Conservation (phyloP, 2,888 invertebrate genomes). For the Drosophila buzzatii region DNA sequence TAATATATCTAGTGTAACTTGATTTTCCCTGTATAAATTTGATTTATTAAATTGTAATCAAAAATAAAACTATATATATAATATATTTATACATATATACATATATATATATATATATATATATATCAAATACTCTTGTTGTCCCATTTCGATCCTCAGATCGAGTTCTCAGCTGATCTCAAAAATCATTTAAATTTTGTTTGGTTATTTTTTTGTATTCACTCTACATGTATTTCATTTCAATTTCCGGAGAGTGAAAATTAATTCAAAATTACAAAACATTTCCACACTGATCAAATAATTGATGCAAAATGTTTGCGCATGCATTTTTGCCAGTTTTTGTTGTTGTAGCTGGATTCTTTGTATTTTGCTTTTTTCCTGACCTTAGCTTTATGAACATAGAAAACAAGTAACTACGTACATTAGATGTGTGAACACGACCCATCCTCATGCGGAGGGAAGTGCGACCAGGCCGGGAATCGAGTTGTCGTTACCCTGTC, state of each 20-base stretch:
- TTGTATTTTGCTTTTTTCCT: slow-evolving; percentile 23
- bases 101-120: not conserved
- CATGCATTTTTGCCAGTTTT: slow-evolving; percentile 45
- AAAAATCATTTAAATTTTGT: not conserved
- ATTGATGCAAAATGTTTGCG: slow-evolving; percentile 66
- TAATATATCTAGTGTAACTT: not conserved
- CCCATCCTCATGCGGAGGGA: slow-evolving; percentile 53
- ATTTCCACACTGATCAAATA: slow-evolving; percentile 64
- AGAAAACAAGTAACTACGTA: slow-evolving; percentile 66
- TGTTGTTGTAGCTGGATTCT: slow-evolving; percentile 13
- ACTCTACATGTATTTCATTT: not conserved
- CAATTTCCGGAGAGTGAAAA: not conserved
- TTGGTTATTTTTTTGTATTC: not conserved
- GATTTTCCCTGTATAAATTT: not conserved
- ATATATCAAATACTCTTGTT: not conserved
- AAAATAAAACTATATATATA: not conserved
- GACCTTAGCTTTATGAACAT: slow-evolving; percentile 73
- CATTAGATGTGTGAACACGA: slow-evolving; percentile 75
- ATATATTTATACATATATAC: not conserved
- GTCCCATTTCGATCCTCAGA: not conserved
- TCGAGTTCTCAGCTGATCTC: not conserved
- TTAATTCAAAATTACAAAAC: not conserved
- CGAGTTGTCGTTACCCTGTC: slow-evolving; percentile 54
- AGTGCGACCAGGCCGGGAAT: slow-evolving; percentile 55
- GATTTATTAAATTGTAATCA: no score